Percentiles rank a stretch among this genome's conserved stretches.
These are phyloP conservation scores for Crotalus horridus DNA, from an alignment of 2,113 vertebrate genomes.

Conservation along the genomic window DNA sequence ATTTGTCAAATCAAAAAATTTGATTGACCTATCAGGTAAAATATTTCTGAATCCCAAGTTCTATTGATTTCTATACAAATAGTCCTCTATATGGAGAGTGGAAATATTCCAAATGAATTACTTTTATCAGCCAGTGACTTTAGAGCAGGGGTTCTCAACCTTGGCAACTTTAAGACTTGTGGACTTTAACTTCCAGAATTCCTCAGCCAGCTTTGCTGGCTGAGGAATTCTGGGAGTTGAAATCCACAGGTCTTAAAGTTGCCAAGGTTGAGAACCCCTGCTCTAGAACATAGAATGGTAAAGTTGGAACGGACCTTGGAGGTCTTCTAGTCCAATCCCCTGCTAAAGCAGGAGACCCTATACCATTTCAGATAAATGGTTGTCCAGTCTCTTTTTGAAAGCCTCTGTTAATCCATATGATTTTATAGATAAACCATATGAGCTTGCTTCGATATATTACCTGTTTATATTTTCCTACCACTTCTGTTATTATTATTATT, in stretches of 20 bases:
- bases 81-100: not conserved
- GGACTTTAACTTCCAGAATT: too few relatives aligned
- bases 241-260: too few relatives aligned
- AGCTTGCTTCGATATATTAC: not conserved
- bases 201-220: too few relatives aligned
- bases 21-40: not conserved
- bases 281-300: not conserved
- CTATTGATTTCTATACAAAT: not conserved
- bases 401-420: not conserved
- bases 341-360: not conserved
- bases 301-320: not conserved
- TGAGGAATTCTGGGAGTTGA: too few relatives aligned
- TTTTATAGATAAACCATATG: not conserved
- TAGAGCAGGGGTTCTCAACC: too few relatives aligned
- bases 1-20: not conserved
- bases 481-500: not conserved
- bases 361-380: not conserved
- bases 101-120: not conserved
- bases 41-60: not conserved
- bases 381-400: not conserved
- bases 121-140: not conserved
- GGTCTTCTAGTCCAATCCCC: not conserved
- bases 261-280: too few relatives aligned
- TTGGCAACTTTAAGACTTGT: too few relatives aligned
- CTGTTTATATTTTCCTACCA: not conserved